Evolutionary conservation across 2,797 vertebrate genomes (phyloP), one percentile per base, ranked within the genome.

Genomic region (Otolemur crassicaudatus): DNA sequence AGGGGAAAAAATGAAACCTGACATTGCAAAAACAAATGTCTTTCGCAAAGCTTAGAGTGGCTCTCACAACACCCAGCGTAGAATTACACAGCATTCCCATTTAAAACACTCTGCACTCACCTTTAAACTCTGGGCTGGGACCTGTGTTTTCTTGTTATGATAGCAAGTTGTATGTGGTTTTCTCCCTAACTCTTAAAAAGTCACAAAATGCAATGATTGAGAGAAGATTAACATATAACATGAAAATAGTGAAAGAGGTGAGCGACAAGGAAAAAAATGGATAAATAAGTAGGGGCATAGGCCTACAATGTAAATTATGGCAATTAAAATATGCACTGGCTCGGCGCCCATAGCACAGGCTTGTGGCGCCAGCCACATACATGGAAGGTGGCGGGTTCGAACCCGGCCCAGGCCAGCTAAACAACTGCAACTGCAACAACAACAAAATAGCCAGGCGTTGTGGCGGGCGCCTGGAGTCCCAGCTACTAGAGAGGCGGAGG

Each of bases 11-110:
- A 75, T 58, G 80, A 92, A 91, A 72, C 7, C 9, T 43, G 49
- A 34, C 19, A 13, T 46, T 83, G 58, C 63, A 89, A 72, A 96
- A 97, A 80, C 43, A 87, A 80, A 49, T 76, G 60, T 87, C 53
- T 94, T 83, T 53, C 40, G 22, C 63, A 69, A 91, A 88, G 31
- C 43, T 82, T 79, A 61, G 46, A 86, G 29, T 53, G 46, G 60
- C 49, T 40, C 9, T 85, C 4, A 14, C 20, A 85, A 58, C 14
- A 56, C 34, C n/a, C 49, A 87, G 61, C 80, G 40, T 2, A 87
- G 60, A 87, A 67, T 77, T 83, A 56, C 63, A 65, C 79, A 22
- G 76, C 25, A 40, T 79, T 49, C 69, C 40, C 10, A 1, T 37
- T 89, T 27, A 46, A 91, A 89, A 43, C 16, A 69, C 29, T 25